These are phyloP conservation scores for Palythoa grandis DNA, from an alignment of 92 coral and sea anemone species.

Conservation along the genomic window DNA sequence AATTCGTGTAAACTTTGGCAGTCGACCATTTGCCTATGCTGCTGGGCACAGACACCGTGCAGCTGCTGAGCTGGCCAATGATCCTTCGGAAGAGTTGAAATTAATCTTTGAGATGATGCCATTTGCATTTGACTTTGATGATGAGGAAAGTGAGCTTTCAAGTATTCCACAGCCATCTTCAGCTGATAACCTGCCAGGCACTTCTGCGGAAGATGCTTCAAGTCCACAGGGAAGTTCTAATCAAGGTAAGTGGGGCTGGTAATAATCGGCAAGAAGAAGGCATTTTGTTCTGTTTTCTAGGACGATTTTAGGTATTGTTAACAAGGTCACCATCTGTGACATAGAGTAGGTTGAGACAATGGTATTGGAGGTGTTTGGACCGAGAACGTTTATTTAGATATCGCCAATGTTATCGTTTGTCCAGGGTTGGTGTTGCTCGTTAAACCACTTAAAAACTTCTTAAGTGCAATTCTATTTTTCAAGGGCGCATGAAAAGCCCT, in stretches of 20 bases:
- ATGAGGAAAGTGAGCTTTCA: constrained; percentile 51
- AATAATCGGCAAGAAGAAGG: background rate
- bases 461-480: too few relatives aligned
- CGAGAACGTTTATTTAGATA: too few relatives aligned
- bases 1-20: constrained; percentile 90
- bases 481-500: too few relatives aligned
- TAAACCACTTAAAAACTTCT: too few relatives aligned
- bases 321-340: too few relatives aligned
- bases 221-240: background rate
- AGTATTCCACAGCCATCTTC: constrained; percentile 12
- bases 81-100: constrained; percentile 83
- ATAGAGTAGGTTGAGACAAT: too few relatives aligned
- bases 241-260: constrained; percentile 2
- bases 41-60: constrained; percentile 85
- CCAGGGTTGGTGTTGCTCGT: too few relatives aligned
- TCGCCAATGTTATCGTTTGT: too few relatives aligned
- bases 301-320: too few relatives aligned
- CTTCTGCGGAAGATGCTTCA: background rate
- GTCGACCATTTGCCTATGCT: constrained; percentile 77
- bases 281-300: too few relatives aligned
- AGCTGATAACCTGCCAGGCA: background rate
- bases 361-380: too few relatives aligned
- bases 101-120: constrained; percentile 74
- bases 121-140: constrained; percentile 64
- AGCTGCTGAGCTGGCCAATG: constrained; percentile 80